Evolutionary conservation across 2,113 vertebrate species (phyloP), one percentile per base, ranked within the genome.

Genomic region (Melanerpes formicivorus): DNA sequence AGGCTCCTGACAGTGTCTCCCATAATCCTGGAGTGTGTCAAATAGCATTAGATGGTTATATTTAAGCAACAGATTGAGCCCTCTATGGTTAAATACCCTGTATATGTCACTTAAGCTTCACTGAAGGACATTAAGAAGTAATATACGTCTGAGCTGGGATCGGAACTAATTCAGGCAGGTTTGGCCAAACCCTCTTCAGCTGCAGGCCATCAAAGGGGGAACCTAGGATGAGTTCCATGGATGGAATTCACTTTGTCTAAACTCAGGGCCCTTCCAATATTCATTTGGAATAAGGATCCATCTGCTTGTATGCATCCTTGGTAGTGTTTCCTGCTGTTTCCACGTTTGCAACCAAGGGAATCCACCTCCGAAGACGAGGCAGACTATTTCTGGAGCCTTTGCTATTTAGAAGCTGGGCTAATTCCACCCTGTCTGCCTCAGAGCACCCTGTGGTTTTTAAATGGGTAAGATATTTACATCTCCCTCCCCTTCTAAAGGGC

Each of bases 31-130:
- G 30, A 90, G 52, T 27, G 73, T 74, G 64, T 66, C 80, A 91
- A 90, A 95, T 73, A 88, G 18, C 83, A 88, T 80, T 85, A 93
- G 86, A 40, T 3, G 0, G 58, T 90, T 93, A 34, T 69, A 90
- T 86, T 94, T 92, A 88, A 95, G 87, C 66, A 94, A 65, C 84
- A 94, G 89, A 87, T 93, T 90, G 78, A 93, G 74, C 63, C 5
- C 59, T 90, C 46, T 71, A 9, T 81, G 71, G 74, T 90, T 89
- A 90, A 94, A 90, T 82, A 93, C 23, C 78, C 72, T 54, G 26
- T 84, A 18, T 62, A 63, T 6, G 11, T 42, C 74, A 75, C 26
- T 80, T 75, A 78, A 55, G 21, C 70, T 92, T 78, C 65, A 50
- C 58, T 44, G 21, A 50, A 14, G 58, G 15, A 69, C 71, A 54